These are phyloP conservation scores for Eremobia ochroleuca DNA, from an alignment of 2,888 invertebrate genomes.

Conservation along the genomic window DNA sequence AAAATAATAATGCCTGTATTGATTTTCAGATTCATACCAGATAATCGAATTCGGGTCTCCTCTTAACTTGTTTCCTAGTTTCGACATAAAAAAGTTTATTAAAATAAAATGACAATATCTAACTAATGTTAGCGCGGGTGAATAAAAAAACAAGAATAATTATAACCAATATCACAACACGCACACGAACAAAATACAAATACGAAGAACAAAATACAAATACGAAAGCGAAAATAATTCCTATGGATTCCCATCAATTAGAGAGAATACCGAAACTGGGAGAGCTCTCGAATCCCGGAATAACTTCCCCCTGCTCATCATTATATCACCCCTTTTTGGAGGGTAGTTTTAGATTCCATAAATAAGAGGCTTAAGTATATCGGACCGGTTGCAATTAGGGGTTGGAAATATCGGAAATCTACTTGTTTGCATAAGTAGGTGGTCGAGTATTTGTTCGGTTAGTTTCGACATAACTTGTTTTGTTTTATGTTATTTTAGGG, in stretches of 20 bases:
- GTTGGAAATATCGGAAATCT: constrained; percentile 45
- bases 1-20: neutral
- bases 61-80: neutral
- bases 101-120: neutral
- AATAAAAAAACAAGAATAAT: neutral
- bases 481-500: neutral
- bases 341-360: constrained; percentile 69
- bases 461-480: neutral
- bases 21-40: too few relatives aligned
- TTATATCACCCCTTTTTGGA: constrained; percentile 64
- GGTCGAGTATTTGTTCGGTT: neutral
- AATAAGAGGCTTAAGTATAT: constrained; percentile 66
- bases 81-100: neutral
- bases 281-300: constrained; percentile 56
- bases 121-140: too few relatives aligned
- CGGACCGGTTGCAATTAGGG: constrained; percentile 58
- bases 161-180: neutral
- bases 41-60: neutral
- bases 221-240: constrained; percentile 45
- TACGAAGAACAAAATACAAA: constrained; percentile 34
- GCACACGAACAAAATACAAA: constrained; percentile 27
- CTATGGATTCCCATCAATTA: constrained; percentile 65
- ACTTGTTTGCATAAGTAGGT: constrained; percentile 19
- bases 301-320: constrained; percentile 63
- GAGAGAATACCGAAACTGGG: constrained; percentile 57